Evolutionary conservation across 2,888 invertebrate species (phyloP).

Genomic region (Epinotia bilunana): DNA sequence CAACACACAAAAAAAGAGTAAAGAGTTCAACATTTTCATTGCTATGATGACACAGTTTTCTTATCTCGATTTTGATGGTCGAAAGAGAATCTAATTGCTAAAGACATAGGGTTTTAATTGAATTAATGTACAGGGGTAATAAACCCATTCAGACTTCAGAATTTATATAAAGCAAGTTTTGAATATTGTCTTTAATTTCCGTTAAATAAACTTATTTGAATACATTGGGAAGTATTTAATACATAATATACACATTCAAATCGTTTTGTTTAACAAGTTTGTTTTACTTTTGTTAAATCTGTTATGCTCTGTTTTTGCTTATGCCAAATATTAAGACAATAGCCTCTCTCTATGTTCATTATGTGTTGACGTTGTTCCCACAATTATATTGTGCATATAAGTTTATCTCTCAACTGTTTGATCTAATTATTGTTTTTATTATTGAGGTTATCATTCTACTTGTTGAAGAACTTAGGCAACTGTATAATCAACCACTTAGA

Average conservation of each 20-base stretch:
- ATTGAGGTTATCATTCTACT: background rate
- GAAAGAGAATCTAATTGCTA: background rate
- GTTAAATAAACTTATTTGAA: no score
- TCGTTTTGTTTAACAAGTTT: background rate
- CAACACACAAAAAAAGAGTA: background rate
- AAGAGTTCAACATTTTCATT: no score
- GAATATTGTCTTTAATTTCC: no score
- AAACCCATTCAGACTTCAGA: background rate
- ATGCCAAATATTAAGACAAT: background rate
- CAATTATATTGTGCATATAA: conserved; percentile 1
- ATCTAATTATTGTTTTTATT: background rate
- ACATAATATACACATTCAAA: no score
- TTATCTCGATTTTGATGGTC: background rate
- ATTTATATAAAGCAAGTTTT: background rate
- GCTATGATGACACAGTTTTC: background rate
- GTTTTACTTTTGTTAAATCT: background rate
- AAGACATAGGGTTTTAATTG: background rate
- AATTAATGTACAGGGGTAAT: background rate
- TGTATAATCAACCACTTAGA: background rate
- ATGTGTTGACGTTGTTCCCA: background rate
- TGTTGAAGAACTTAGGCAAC: background rate
- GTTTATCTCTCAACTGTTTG: background rate
- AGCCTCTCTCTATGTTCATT: background rate
- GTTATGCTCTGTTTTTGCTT: background rate
- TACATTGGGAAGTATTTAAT: no score